Conservation (phyloP, 2,113 vertebrate genomes). For the Protomyctophum bolini region DNA sequence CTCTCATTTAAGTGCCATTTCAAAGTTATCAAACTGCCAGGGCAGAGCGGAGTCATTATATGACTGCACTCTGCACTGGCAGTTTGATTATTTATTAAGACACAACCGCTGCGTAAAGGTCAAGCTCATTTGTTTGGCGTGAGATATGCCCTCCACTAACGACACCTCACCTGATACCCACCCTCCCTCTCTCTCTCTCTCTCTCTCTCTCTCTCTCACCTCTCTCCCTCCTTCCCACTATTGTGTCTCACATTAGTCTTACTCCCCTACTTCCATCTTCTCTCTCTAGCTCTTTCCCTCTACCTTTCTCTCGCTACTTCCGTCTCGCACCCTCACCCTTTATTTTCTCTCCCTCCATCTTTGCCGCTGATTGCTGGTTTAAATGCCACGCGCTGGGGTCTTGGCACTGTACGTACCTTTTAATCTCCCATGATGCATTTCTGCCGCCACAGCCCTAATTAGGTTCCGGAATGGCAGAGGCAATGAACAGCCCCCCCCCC, state of each 20-base stretch:
- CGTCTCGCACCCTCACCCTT: no score
- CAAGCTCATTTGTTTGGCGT: conserved; percentile 55
- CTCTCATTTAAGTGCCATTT: conserved; percentile 30
- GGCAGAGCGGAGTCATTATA: conserved; percentile 13
- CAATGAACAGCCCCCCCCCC: not conserved
- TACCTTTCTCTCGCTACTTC: no score
- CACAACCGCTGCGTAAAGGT: conserved; percentile 39
- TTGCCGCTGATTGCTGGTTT: conserved; percentile 55
- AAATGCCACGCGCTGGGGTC: conserved; percentile 68
- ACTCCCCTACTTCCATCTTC: no score
- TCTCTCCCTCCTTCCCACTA: conserved; percentile 12
- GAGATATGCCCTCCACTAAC: conserved; percentile 51
- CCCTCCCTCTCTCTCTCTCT: no score
- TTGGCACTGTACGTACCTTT: conserved; percentile 21
- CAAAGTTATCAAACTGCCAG: conserved; percentile 35
- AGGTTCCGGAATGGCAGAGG: conserved; percentile 40
- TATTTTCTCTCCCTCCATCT: no score
- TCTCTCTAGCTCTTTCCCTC: no score
- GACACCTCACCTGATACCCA: not conserved
- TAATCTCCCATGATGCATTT: conserved; percentile 32
- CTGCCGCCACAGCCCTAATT: conserved; percentile 52
- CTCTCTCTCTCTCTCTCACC: not conserved
- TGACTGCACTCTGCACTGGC: not conserved
- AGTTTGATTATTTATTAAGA: no score
- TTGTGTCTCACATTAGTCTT: conserved; percentile 6